These are phyloP conservation scores for Scaptomyza flava DNA, from an alignment of 2,888 invertebrate species.

Conservation along the genomic window DNA sequence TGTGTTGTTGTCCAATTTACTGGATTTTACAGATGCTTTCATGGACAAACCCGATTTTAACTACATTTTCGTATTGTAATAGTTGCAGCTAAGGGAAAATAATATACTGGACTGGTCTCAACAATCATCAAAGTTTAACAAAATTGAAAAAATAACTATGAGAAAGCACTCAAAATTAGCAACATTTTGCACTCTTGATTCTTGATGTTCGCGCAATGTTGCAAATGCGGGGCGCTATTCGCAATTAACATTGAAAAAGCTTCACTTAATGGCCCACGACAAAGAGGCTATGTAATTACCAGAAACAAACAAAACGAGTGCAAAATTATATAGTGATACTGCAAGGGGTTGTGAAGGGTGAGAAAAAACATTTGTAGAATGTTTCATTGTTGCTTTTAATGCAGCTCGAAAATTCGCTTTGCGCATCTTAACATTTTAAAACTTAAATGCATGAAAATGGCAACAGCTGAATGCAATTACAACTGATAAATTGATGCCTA, in stretches of 20 bases:
- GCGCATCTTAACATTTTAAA: conserved; percentile 31
- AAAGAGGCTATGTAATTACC: conserved; percentile 44
- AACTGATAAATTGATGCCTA: conserved; percentile 42
- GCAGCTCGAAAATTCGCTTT: conserved; percentile 20
- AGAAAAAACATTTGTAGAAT: conserved; percentile 21
- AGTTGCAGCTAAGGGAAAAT: background rate
- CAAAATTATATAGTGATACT: background rate
- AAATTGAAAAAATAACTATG: background rate
- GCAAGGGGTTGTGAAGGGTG: background rate
- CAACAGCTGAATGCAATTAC: conserved; percentile 38
- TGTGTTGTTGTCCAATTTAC: conserved; percentile 16
- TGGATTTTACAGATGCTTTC: conserved; percentile 30
- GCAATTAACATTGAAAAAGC: conserved; percentile 63
- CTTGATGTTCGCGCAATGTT: conserved; percentile 6
- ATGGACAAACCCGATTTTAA: background rate
- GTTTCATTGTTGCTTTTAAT: conserved; percentile 37
- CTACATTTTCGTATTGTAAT: conserved; percentile 9
- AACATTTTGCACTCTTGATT: conserved; percentile 20
- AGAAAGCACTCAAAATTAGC: conserved; percentile 16
- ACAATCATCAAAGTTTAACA: conserved; percentile 41
- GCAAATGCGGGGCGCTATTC: conserved; percentile 29
- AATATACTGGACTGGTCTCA: conserved; percentile 6
- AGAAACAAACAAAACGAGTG: conserved; percentile 10
- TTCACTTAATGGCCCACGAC: conserved; percentile 40
- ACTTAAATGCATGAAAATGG: conserved; percentile 34